Percentiles rank a stretch among this genome's conserved stretches.
Conservation (phyloP, 2,797 vertebrate species). For the Staurois parvus region DNA sequence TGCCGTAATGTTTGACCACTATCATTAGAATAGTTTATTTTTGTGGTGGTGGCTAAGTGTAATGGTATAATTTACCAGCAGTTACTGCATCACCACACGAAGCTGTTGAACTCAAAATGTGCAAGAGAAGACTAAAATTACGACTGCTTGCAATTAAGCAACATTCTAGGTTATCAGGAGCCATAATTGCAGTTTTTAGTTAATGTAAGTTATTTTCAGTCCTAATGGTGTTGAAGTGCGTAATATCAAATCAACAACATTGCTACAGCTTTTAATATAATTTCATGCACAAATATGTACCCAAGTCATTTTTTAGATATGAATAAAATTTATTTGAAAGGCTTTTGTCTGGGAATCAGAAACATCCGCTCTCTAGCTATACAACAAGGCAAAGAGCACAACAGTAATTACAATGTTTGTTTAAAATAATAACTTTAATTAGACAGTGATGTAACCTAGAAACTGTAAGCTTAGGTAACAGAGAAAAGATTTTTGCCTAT, state of each 20-base stretch:
- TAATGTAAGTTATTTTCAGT: not conserved
- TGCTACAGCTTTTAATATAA: not conserved
- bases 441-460: no score
- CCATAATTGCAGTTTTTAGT: conserved; percentile 24
- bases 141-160: not conserved
- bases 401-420: not conserved
- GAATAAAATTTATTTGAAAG: conserved; percentile 16
- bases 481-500: no score
- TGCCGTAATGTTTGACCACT: not conserved
- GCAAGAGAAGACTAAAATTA: conserved; percentile 5
- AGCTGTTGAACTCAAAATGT: not conserved
- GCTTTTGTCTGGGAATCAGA: not conserved
- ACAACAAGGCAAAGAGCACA: not conserved
- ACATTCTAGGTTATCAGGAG: not conserved
- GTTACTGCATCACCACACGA: not conserved
- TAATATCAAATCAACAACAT: conserved; percentile 20
- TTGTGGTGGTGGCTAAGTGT: not conserved
- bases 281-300: not conserved
- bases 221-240: not conserved
- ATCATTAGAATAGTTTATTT: not conserved
- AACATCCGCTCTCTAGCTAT: not conserved
- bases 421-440: not conserved
- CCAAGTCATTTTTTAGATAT: not conserved
- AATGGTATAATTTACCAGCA: not conserved
- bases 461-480: no score